These are phyloP conservation scores for Phengaris arion DNA, from an alignment of 2,888 invertebrate genomes.

Conservation along the genomic window DNA sequence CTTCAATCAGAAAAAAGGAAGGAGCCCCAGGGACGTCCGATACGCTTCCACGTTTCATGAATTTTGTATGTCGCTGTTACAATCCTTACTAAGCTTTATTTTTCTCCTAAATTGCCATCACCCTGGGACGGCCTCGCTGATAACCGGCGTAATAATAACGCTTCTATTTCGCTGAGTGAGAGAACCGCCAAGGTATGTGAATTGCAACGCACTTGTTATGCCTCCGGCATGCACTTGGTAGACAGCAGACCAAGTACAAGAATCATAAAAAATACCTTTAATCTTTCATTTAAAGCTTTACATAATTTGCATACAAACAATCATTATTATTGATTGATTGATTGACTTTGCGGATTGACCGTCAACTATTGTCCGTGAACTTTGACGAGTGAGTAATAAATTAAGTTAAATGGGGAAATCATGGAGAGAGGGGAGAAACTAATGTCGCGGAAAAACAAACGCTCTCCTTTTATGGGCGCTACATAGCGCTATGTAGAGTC, in stretches of 20 bases:
- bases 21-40: not conserved
- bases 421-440: constrained; percentile 8
- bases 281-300: no score
- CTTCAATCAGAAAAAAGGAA: not conserved
- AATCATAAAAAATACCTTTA: no score
- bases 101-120: not conserved
- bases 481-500: not conserved
- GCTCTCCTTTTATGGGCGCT: constrained; percentile 15
- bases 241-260: no score
- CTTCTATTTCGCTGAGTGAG: no score
- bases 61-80: not conserved
- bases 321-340: not conserved
- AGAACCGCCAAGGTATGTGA: not conserved
- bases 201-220: not conserved
- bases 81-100: not conserved
- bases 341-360: not conserved
- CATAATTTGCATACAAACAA: no score
- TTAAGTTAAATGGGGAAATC: constrained; percentile 22
- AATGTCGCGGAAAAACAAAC: constrained; percentile 24
- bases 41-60: not conserved
- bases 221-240: no score
- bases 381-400: constrained; percentile 3
- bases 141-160: not conserved
- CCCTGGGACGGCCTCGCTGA: not conserved
- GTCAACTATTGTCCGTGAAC: not conserved